These are phyloP conservation scores for Eulacestoma nigropectus DNA, from an alignment of 2,113 vertebrate genomes.

Conservation along the genomic window DNA sequence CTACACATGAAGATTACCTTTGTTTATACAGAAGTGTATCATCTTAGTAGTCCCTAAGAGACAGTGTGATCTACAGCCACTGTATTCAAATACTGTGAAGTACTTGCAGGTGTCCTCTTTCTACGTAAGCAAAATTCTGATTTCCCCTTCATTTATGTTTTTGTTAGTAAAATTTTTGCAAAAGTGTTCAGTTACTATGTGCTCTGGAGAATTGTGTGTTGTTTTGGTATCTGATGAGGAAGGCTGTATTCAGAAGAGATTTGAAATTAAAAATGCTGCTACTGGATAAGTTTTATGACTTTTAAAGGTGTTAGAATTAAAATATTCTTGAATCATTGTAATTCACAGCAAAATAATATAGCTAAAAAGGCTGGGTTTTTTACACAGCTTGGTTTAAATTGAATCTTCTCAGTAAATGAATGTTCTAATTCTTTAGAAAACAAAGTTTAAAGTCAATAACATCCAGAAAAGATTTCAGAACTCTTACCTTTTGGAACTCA, in stretches of 20 bases:
- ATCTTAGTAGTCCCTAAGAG: neutral
- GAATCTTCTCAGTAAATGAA: neutral
- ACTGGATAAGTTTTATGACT: neutral
- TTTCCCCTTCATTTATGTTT: neutral
- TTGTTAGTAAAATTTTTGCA: neutral
- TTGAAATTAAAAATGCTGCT: neutral
- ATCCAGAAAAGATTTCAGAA: neutral
- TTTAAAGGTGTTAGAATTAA: neutral
- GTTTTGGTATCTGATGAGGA: neutral
- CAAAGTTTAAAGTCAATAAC: neutral
- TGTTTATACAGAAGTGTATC: neutral
- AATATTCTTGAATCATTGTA: neutral
- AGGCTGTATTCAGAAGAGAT: neutral
- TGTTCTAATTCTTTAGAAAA: neutral
- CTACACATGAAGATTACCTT: neutral
- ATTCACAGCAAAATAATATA: neutral
- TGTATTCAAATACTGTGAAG: neutral
- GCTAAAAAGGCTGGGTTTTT: neutral
- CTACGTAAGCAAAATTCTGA: neutral
- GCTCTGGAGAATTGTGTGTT: neutral
- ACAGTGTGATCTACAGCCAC: neutral
- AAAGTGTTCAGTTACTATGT: neutral
- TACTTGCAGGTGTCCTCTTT: neutral
- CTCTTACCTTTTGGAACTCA: neutral
- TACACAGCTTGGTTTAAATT: neutral